phyloP scores from a whole-genome alignment of 2,797 vertebrate genomes.

The Rhinogobio ventralis region DNA sequence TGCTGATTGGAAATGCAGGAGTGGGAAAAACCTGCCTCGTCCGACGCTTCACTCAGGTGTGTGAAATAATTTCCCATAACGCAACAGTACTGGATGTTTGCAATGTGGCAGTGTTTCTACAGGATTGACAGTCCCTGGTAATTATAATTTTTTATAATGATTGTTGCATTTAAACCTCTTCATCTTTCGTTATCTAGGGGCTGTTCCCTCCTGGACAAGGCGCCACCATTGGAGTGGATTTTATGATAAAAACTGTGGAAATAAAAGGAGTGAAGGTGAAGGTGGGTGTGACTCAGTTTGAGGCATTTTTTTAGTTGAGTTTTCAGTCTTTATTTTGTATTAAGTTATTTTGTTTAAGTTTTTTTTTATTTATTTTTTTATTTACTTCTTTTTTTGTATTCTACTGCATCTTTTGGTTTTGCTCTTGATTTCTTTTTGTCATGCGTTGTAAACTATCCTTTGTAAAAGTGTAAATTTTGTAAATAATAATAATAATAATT shows the following conservation, averaged over 20 bases:
- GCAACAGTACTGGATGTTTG: neutral
- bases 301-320: neutral
- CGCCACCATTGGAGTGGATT: slow-evolving; percentile 98
- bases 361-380: neutral
- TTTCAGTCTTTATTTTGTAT: neutral
- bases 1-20: slow-evolving; percentile 98
- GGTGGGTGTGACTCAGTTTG: slow-evolving; percentile 69
- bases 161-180: neutral
- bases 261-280: slow-evolving; percentile 99
- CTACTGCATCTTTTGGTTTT: neutral
- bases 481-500: neutral
- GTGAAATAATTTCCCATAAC: slow-evolving; percentile 54
- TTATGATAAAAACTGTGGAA: slow-evolving; percentile 99
- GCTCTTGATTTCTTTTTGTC: neutral
- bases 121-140: neutral
- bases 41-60: slow-evolving; percentile 97
- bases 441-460: neutral
- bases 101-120: neutral
- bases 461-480: neutral
- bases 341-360: neutral
- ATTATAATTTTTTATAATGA: neutral
- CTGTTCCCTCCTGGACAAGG: slow-evolving; percentile 99
- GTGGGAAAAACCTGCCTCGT: slow-evolving; percentile 99
- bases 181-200: slow-evolving; percentile 77
- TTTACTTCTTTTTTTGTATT: neutral